Percentiles rank a stretch among this genome's conserved stretches.
Conservation (phyloP, 2,113 vertebrate genomes). For the Neomonachus schauinslandi region DNA sequence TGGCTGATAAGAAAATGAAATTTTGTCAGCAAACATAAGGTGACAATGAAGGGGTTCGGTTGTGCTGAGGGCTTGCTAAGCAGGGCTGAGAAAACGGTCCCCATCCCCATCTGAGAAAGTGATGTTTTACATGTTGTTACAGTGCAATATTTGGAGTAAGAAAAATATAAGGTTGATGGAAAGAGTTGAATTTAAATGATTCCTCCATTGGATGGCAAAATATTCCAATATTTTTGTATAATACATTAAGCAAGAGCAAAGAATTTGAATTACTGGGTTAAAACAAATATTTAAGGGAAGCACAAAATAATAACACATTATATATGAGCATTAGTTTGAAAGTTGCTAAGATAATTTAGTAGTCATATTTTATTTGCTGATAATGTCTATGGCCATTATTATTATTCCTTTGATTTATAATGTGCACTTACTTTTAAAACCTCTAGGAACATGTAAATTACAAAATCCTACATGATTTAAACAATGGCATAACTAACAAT, state of each 20-base stretch:
- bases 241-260: slow-evolving; percentile 18
- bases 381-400: slow-evolving; percentile 46
- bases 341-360: slow-evolving; percentile 41
- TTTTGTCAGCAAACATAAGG: slow-evolving; percentile 67
- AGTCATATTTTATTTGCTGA: slow-evolving; percentile 65
- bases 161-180: not conserved
- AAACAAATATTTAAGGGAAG: slow-evolving; percentile 37
- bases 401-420: slow-evolving; percentile 70
- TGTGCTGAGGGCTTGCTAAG: not conserved
- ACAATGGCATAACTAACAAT: slow-evolving; percentile 57
- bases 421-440: slow-evolving; percentile 54
- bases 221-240: slow-evolving; percentile 24
- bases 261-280: slow-evolving; percentile 42
- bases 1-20: slow-evolving; percentile 76
- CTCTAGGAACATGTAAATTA: slow-evolving; percentile 49
- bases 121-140: not conserved
- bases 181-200: not conserved
- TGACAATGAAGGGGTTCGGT: not conserved
- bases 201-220: not conserved
- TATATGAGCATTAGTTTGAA: slow-evolving; percentile 32
- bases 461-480: slow-evolving; percentile 65
- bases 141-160: not conserved
- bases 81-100: slow-evolving; percentile 34
- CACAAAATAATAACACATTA: not conserved
- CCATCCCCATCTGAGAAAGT: not conserved